Evolutionary conservation across 2,113 vertebrate species (phyloP), one percentile per base, ranked within the genome.

Genomic region (Chlorodrepanis virens): DNA sequence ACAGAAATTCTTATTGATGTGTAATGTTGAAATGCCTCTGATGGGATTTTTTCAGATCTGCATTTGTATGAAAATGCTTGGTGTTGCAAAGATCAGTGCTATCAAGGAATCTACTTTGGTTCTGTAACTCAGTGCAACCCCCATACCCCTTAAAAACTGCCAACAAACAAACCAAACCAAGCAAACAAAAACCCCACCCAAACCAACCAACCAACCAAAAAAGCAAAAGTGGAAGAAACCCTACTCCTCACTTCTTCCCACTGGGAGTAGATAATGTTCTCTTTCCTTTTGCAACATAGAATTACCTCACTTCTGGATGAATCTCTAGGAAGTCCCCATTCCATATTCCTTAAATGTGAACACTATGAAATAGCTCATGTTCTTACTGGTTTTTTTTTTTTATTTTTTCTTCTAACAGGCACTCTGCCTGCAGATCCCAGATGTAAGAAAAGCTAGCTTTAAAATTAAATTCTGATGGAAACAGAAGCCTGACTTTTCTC

Each of bases 171-270:
- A 20, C 0, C 5, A 67, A 77, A 42, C 12, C 11, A 28, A 52
- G 23, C 10, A 74, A 81, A 45, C 4, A 49, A 40, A 33, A 78
- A 5, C 5, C 9, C 5, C 21, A 27, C 25, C 10, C 28, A 45
- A 75, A 31, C 3, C 12, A 80, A 31, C 7, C 21, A 63, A 31
- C 1, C 21, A 63, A 31, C 2, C 5, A 27, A 47, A 15, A 50
- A 47, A 22, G 2, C 11, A 61, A 44, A 47, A 53, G 4, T 0
- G 1, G 27, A 56, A 60, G 2, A 49, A 83, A 24, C 12, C 2
- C 7, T n/a, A 39, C 6, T 6, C 4, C 3, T 5, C 17, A 27
- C 3, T 7, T 35, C 44, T 70, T 86, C 79, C 25, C 11, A 14
- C 5, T 61, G 27, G 31, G 70, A 23, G 9, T 12, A 49, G 16